Conservation (phyloP, 1,140 invertebrate species). For the Drosophila arawakana region DNA sequence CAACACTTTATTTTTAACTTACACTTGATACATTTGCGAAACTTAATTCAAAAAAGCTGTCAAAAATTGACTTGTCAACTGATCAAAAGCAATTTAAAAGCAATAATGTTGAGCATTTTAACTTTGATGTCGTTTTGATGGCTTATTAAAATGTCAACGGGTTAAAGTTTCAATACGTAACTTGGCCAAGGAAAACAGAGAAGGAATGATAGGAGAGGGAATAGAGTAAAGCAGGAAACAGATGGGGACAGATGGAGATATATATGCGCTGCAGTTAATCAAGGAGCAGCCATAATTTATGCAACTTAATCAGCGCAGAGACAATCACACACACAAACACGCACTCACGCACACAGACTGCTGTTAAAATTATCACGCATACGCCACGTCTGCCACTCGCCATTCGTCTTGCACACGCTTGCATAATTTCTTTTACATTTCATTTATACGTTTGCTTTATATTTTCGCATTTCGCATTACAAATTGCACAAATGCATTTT, state of each 20-base stretch:
- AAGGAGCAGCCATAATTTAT: constrained; percentile 69
- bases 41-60: background rate
- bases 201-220: background rate
- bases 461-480: constrained; percentile 10
- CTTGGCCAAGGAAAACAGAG: constrained; percentile 13
- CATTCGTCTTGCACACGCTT: constrained; percentile 32
- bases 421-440: constrained; percentile 50
- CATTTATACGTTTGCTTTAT: background rate
- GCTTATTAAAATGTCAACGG: constrained; percentile 71
- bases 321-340: constrained; percentile 6
- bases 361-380: constrained; percentile 58
- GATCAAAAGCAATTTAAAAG: constrained; percentile 27
- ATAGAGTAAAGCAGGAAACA: background rate
- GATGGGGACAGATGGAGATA: background rate
- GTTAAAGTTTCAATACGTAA: constrained; percentile 21
- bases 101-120: constrained; percentile 25
- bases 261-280: constrained; percentile 55
- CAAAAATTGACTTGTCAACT: constrained; percentile 6
- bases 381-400: constrained; percentile 41
- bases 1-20: background rate
- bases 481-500: constrained; percentile 57
- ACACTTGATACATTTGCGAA: no score
- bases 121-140: constrained; percentile 60
- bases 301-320: constrained; percentile 67
- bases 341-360: background rate